A percentile compares a stretch with the other conserved stretches of the same genome.
These are phyloP conservation scores for Leucophora obtusa DNA, from an alignment of 2,888 invertebrate species.

Conservation along the genomic window DNA sequence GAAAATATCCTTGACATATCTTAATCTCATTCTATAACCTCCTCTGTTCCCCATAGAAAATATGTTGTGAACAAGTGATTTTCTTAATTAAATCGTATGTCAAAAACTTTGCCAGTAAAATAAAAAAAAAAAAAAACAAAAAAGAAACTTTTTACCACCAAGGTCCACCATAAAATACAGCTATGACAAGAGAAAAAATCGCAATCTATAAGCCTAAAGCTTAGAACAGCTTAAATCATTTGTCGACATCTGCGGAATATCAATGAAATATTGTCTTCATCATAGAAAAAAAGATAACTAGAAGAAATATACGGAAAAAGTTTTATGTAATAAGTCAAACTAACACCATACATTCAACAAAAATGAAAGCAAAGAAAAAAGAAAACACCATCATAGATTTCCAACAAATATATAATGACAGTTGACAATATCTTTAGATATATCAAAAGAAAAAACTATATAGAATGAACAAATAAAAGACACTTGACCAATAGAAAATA, in stretches of 20 bases:
- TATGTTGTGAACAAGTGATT: conserved; percentile 58
- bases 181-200: conserved; percentile 21
- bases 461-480: conserved; percentile 12
- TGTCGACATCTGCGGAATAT: conserved; percentile 64
- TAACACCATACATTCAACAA: conserved; percentile 44
- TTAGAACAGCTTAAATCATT: conserved; percentile 63
- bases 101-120: conserved; percentile 59
- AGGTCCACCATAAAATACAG: conserved; percentile 24
- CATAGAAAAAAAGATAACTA: conserved; percentile 2
- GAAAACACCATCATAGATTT: conserved; percentile 14
- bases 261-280: conserved; percentile 57
- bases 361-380: not conserved
- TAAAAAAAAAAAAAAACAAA: conserved; percentile 3
- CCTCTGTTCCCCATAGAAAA: conserved; percentile 2
- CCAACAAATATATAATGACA: conserved; percentile 49
- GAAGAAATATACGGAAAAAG: conserved; percentile 38
- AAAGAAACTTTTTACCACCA: conserved; percentile 53
- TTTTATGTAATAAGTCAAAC: conserved; percentile 63
- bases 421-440: conserved; percentile 60
- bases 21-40: conserved; percentile 43
- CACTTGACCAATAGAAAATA: conserved; percentile 50
- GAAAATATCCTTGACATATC: conserved; percentile 51
- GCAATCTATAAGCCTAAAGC: conserved; percentile 60
- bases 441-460: conserved; percentile 14
- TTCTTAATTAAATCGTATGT: conserved; percentile 65